Percentiles rank a stretch among this genome's conserved stretches.
These are phyloP conservation scores for Thecophora atra DNA, from an alignment of 2,888 invertebrate genomes.

Conservation along the genomic window DNA sequence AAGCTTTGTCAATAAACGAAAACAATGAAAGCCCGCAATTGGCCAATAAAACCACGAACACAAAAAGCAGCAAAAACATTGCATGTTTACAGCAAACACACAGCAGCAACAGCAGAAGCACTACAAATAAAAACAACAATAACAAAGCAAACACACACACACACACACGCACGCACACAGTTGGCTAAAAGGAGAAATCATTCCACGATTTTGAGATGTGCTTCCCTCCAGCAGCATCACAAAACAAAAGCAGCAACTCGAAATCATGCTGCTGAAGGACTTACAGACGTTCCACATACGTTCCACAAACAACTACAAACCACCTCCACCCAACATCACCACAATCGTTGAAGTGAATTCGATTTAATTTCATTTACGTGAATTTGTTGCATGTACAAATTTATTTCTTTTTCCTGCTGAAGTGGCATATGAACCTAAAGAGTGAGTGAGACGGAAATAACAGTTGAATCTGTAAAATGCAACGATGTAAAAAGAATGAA, in stretches of 20 bases:
- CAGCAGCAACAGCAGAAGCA: too few relatives aligned
- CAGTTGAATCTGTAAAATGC: too few relatives aligned
- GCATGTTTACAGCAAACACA: too few relatives aligned
- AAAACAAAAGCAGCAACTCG: too few relatives aligned
- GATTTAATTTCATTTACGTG: conserved; percentile 63
- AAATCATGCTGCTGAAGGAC: not conserved
- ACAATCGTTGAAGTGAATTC: conserved; percentile 41
- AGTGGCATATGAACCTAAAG: too few relatives aligned
- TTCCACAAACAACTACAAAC: not conserved
- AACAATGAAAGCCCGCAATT: not conserved
- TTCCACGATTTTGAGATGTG: not conserved
- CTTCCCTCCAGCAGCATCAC: not conserved
- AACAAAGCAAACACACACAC: not conserved
- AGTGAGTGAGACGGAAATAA: too few relatives aligned
- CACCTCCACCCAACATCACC: not conserved
- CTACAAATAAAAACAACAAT: too few relatives aligned
- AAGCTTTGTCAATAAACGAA: too few relatives aligned
- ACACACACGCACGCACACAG: not conserved
- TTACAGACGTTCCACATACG: not conserved
- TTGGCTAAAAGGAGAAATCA: not conserved
- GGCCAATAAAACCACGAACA: not conserved
- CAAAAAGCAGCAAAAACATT: not conserved
- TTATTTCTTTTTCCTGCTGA: conserved; percentile 9
- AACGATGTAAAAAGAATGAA: too few relatives aligned
- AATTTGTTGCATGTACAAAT: conserved; percentile 53